These are phyloP conservation scores for Varanus salvator DNA, from an alignment of 2,113 vertebrate genomes.

Conservation along the genomic window DNA sequence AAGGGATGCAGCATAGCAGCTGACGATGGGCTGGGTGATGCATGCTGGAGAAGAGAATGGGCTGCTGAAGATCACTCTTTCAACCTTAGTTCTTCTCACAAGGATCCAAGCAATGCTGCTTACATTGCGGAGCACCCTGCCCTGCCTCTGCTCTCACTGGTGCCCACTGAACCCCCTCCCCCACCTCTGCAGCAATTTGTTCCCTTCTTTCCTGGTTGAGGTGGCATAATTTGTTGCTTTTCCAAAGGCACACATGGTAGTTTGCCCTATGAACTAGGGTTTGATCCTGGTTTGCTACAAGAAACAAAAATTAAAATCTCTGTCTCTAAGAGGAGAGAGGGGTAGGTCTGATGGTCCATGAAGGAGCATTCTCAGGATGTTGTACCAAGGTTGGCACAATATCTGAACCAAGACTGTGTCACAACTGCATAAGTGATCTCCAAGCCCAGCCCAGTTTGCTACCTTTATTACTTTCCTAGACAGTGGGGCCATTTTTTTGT, in stretches of 20 bases:
- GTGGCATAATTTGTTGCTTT: background rate
- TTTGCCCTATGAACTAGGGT: background rate
- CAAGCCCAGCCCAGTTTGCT: background rate
- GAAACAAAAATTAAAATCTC: background rate
- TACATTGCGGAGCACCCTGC: background rate
- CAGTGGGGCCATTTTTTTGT: background rate
- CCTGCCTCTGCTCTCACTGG: background rate
- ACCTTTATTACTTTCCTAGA: background rate
- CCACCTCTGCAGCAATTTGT: background rate
- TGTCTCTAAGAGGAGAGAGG: background rate
- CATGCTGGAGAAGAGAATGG: too few species aligned
- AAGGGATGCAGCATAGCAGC: background rate
- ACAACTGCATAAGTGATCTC: background rate
- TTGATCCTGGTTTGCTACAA: background rate
- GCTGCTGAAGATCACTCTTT: background rate
- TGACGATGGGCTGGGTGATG: background rate
- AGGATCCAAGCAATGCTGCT: background rate
- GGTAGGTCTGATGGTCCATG: background rate
- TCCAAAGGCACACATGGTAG: background rate
- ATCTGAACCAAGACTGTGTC: background rate
- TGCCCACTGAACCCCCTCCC: too few species aligned
- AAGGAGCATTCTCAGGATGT: background rate
- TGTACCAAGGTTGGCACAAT: background rate
- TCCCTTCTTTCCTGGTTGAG: background rate
- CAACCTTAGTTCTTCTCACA: background rate